Conservation (phyloP, 2,888 invertebrate genomes). For the Aspidiotus rigidus region DNA sequence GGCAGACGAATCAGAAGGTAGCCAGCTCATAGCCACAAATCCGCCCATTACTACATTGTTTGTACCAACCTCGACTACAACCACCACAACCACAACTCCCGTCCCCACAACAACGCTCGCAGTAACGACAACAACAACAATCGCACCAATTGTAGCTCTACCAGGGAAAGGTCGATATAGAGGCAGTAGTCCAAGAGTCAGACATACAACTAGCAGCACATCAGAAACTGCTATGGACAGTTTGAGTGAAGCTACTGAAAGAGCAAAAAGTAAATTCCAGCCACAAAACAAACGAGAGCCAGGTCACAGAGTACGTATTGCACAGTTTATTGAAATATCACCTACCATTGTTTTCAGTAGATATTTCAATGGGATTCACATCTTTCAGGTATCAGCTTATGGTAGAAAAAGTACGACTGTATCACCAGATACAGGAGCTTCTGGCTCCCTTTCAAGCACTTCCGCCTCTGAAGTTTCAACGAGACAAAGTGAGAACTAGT, state of each 20-base stretch:
- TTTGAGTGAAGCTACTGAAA: conserved; percentile 43
- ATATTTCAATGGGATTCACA: neutral
- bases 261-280: conserved; percentile 40
- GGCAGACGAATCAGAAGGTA: conserved; percentile 42
- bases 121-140: conserved; percentile 22
- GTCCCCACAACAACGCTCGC: conserved; percentile 36
- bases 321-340: neutral
- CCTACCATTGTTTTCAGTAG: neutral
- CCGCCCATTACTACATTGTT: conserved; percentile 45
- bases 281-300: conserved; percentile 38
- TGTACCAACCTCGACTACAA: conserved; percentile 44
- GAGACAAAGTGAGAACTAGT: conserved; percentile 8
- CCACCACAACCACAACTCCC: conserved; percentile 40
- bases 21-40: conserved; percentile 49
- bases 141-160: conserved; percentile 34
- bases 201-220: conserved; percentile 40
- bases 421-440: conserved; percentile 37
- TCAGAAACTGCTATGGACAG: conserved; percentile 39
- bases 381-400: conserved; percentile 36
- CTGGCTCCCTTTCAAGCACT: neutral
- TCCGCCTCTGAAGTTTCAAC: conserved; percentile 10
- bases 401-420: conserved; percentile 34
- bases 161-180: conserved; percentile 41
- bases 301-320: conserved; percentile 36
- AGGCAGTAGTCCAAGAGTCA: conserved; percentile 36